Base-by-base conservation (phyloP, 2,888 invertebrate species). In the Sinopyrophorus schimmeli region DNA sequence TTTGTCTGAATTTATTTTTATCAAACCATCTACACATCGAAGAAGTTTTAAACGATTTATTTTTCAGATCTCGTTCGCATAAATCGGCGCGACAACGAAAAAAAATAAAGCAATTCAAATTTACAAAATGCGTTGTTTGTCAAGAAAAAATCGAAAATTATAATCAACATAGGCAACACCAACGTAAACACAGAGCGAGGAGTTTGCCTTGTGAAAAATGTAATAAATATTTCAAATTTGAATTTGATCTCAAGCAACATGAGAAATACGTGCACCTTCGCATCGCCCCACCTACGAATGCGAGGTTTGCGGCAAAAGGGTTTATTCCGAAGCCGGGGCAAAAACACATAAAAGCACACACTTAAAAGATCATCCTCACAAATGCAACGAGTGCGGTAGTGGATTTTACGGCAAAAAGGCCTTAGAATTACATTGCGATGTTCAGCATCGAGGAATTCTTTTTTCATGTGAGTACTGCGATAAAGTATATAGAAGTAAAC, bases 291-390 rank as follows among this genome's bases (percentile, higher is more conserved):
- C 78, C 1, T 79, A 78, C 70, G 66, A 63, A 48, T 79, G 79
- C 65, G 68, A 59, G 49, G 67, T 76, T 55, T 79, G 79, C 67
- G 73, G 73, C 1, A 77, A 78, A 61, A 77, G 77, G 20, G 79
- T 79, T 70, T 78, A 78, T 31, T 77, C 78, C 54, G 76, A 77
- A 65, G 77, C 77, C 2, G 48, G 60, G 14, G 44, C 68, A 21
- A 64, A 55, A 27, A 51, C 53, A n/a, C 70, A 70, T 50, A 41
- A 32, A n/a, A 54, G 49, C 49, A 55, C 46, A n/a, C 47, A 49
- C 12, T 53, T 75, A 73, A 26, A 34, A 6, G 10, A 43, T 28
- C 21, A 47, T 3, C 39, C 38, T 11, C 27, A 40, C 9, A 43
- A 51, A 10, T 54, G 54, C 24, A 43, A 54, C 11, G 43, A 46